A percentile compares a stretch with the other conserved stretches of the same genome.
Conservation (phyloP, 2,888 invertebrate species). For the Incurvaria masculella region DNA sequence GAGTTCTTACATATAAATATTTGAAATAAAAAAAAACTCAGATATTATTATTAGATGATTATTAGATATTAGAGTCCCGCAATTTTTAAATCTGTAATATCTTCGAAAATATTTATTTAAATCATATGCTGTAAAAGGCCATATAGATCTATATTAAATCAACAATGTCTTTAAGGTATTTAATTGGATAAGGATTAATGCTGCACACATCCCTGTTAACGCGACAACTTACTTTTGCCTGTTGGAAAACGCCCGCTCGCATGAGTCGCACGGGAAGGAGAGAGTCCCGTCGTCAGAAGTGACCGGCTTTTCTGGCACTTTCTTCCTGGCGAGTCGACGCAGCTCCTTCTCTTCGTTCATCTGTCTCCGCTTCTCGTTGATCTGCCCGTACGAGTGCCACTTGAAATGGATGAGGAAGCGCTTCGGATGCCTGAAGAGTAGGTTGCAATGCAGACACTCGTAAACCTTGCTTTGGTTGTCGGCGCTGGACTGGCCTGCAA, state of each 20-base stretch:
- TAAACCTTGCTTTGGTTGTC: constrained; percentile 18
- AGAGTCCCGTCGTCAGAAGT: constrained; percentile 11
- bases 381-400: constrained; percentile 42
- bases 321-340: constrained; percentile 11
- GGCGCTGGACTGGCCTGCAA: too few species aligned
- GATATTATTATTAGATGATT: too few species aligned
- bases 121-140: too few species aligned
- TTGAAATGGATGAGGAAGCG: constrained; percentile 41
- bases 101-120: too few species aligned
- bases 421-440: constrained; percentile 36
- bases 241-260: constrained; percentile 32
- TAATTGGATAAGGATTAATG: too few species aligned
- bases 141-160: too few species aligned
- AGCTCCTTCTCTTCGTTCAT: constrained; percentile 21
- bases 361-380: constrained; percentile 28
- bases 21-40: too few species aligned
- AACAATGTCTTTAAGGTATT: too few species aligned
- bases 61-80: too few species aligned
- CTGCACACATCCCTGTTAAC: too few species aligned
- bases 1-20: too few species aligned
- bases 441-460: constrained; percentile 35
- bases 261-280: constrained; percentile 34
- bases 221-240: constrained; percentile 13
- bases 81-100: too few species aligned
- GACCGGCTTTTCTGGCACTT: constrained; percentile 16